Evolutionary conservation across 2,888 invertebrate species (phyloP).

Genomic region (Brachyptera putata): DNA sequence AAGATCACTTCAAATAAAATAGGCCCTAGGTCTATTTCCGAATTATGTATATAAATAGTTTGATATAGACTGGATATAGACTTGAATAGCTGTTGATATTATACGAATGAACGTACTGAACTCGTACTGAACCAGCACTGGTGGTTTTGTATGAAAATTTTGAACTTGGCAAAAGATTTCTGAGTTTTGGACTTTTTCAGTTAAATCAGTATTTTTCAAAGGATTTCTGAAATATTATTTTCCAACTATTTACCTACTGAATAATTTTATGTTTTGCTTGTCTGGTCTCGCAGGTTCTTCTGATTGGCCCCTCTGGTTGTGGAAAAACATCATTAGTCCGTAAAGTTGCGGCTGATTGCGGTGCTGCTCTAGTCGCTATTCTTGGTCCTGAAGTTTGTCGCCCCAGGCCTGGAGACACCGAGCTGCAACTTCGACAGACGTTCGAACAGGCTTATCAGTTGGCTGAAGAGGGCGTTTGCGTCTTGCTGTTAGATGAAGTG

Average conservation of each 20-base stretch:
- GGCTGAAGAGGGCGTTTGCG: slow-evolving; percentile 43
- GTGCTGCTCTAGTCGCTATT: slow-evolving; percentile 48
- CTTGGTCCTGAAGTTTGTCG: slow-evolving; percentile 46
- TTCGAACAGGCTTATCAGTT: slow-evolving; percentile 46
- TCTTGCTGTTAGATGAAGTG: slow-evolving; percentile 47
- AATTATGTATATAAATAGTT: no score
- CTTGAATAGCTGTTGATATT: no score
- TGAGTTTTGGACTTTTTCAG: no score
- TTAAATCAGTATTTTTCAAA: slow-evolving; percentile 12
- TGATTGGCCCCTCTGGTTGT: slow-evolving; percentile 55
- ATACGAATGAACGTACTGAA: no score
- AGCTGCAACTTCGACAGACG: slow-evolving; percentile 45
- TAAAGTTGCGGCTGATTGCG: slow-evolving; percentile 46
- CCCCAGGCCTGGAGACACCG: slow-evolving; percentile 53
- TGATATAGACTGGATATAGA: no score
- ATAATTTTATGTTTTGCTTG: neutral
- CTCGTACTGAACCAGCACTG: no score
- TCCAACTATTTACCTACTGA: no score
- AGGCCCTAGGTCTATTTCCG: no score
- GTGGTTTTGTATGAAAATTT: no score
- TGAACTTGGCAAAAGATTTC: no score
- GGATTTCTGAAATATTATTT: no score
- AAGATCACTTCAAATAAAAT: no score
- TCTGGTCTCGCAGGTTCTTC: slow-evolving; percentile 42
- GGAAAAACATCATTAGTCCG: slow-evolving; percentile 55